Base-by-base conservation (phyloP, 2,113 vertebrate genomes). In the Tragelaphus buxtoni region DNA sequence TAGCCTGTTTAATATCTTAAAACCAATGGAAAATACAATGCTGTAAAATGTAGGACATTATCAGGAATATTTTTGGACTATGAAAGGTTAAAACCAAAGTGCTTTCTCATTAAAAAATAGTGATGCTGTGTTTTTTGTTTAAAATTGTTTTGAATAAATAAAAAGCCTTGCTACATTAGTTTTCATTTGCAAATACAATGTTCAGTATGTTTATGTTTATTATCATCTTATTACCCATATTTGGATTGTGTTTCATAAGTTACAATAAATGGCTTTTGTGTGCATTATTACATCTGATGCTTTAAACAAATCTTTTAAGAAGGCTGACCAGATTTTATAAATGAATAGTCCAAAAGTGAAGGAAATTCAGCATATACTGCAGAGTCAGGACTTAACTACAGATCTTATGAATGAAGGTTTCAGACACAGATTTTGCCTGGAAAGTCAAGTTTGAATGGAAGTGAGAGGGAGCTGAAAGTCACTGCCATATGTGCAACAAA, bases 1-100 rank as follows among this genome's bases (percentile, higher is more conserved):
- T 69, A 88, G 22, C 10, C 32, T 88, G 7, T 81, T 85, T 91
- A 79, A 80, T 87, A 81, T 90, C 65, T 94, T 93, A 89, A 97
- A 82, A 86, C 20, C 7, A 93, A 82, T 3, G 95, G 60, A 92
- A 87, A 61, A 12, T 7, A 35, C 61, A 77, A 35, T 24, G 65
- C n/a, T 92, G 30, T 65, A 77, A 91, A 88, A 89, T 35, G 11
- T 13, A 92, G 42, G 51, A 16, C 22, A 80, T 76, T 56, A 65
- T 80, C n/a, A 94, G 17, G 4, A 96, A 49, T 72, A 51, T 32
- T 79, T 91, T 69, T 87, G 5, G 11, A 60, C 4, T 45, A 32
- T 2, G 22, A 87, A 63, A 7, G 9, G 61, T 95, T 90, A 88
- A 95, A 92, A 63, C 47, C 58, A 55, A 51, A 88, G 76, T 85